Percentiles rank a stretch among this genome's conserved stretches.
These are phyloP conservation scores for Elysia crispata DNA, from an alignment of 2,888 invertebrate species.

Conservation along the genomic window DNA sequence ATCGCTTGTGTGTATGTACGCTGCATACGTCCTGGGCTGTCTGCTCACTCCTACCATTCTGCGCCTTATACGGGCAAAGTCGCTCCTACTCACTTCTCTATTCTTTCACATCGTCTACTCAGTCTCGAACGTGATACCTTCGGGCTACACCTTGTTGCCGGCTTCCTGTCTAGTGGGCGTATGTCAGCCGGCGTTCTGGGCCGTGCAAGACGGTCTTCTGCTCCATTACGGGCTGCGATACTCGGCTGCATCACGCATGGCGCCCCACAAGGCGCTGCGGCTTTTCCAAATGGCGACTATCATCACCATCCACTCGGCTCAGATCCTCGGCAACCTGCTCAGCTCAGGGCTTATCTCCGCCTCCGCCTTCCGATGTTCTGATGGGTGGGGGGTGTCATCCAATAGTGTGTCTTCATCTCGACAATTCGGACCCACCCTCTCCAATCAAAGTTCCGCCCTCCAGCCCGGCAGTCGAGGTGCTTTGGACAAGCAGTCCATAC, in stretches of 20 bases:
- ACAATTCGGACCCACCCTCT: slow-evolving; percentile 9
- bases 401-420: slow-evolving; percentile 1
- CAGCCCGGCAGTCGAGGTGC: no score
- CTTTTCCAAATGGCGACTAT: slow-evolving; percentile 70
- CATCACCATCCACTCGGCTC: slow-evolving; percentile 69
- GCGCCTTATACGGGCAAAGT: slow-evolving; percentile 65
- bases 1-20: slow-evolving; percentile 66
- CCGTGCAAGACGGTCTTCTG: slow-evolving; percentile 66
- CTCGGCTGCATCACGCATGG: slow-evolving; percentile 63
- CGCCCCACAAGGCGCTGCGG: slow-evolving; percentile 64
- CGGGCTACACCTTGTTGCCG: slow-evolving; percentile 65
- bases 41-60: slow-evolving; percentile 62
- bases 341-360: slow-evolving; percentile 64
- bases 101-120: slow-evolving; percentile 69
- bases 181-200: slow-evolving; percentile 68
- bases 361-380: slow-evolving; percentile 54
- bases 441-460: neutral
- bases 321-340: slow-evolving; percentile 68
- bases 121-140: slow-evolving; percentile 67
- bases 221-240: slow-evolving; percentile 68
- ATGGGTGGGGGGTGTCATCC: slow-evolving; percentile 44
- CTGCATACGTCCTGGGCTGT: slow-evolving; percentile 66
- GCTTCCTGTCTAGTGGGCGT: slow-evolving; percentile 67
- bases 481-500: neutral
- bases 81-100: slow-evolving; percentile 64